Base-by-base conservation (phyloP, 1,140 invertebrate genomes). In the Aphaenogaster rudis region DNA sequence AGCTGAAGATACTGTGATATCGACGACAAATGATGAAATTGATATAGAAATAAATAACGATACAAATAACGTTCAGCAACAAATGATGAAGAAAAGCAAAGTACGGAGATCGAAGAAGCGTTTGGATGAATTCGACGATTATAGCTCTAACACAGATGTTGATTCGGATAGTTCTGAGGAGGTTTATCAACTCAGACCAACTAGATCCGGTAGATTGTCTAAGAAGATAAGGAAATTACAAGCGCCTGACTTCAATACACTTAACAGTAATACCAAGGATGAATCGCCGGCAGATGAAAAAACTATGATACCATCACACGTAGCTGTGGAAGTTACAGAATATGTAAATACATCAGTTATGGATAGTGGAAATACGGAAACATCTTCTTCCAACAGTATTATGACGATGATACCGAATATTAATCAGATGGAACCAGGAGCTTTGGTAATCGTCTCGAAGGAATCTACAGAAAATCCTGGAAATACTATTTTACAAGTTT, bases 401-500 rank as follows among this genome's bases (percentile, higher is more conserved):
- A 81, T 87, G 72, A 86, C 87, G 54, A 88, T 87, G 3, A 92
- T 94, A 76, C 86, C 94, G 5, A 93, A 93, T 72, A 92, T 95
- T 3, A 78, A 76, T 82, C 50, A 94, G 33, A 94, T 95, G 11
- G 92, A 95, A 80, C 95, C 95, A 7, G 95, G 95, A 67, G 95
- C 95, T 8, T 86, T 95, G 9, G 93, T 96, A 3, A 94, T 96
- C 78, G 87, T 96, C 9, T 93, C 94, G 2, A 94, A 94, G 6
- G 93, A 95, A 80, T 94, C 92, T n/a, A 21, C 81, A 0, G 93
- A 93, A 2, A 91, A 95, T 80, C 94, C 95, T 33, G 94, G 93
- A 7, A 93, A 95, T 90, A 95, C 91, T 52, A 89, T 94, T 36
- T 85, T 95, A 13, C 94, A 96, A 86, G 93, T 95, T 84, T 96